Base-by-base conservation (phyloP, 2,888 invertebrate genomes). In the Tholera decimalis region DNA sequence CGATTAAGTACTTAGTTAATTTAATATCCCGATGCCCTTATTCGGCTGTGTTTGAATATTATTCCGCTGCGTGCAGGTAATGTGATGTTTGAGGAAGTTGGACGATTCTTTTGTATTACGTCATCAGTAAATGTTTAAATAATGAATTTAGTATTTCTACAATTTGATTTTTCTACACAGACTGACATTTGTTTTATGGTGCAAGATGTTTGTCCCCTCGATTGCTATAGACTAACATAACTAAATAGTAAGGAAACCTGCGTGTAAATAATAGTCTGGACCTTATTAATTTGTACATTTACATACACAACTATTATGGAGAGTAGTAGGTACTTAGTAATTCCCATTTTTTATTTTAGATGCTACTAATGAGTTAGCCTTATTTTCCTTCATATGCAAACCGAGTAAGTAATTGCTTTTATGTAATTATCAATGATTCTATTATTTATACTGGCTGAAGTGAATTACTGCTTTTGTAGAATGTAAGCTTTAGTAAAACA, bases 401-500 rank as follows among this genome's bases (percentile, higher is more conserved):
- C 55, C 11, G 15, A 61, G 56, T 63, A 66, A 56, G 50, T 72
- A 64, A 75, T 71, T 63, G 51, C 51, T 59, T 66, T 39, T 51
- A 44, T 53, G 47, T 51, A 70, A 62, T 53, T 72, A 72, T 68
- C 44, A 77, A 67, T 81, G 54, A 72, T 63, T 68, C 53, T 64
- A 74, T 63, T 73, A 63, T 68, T 56, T 78, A 56, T 65, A 61
- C 50, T 62, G 50, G 55, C 50, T 63, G 39, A 26, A 56, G 58
- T 79, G 56, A 79, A 61, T 78, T 59, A 56, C 49, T 64, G 56
- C 39, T 54, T 50, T 55, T 56, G 47, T 41, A 53, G 44, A 53
- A 58, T 64, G 79, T 69, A 72, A 78, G 56, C 57, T 72, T 61
- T 43, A 61, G 53, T 44, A 60, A 71, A 66, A 77, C 63, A 77